Percentiles rank a stretch among this genome's conserved stretches.
Conservation (phyloP, 2,113 vertebrate genomes). For the Phodopus roborovskii region DNA sequence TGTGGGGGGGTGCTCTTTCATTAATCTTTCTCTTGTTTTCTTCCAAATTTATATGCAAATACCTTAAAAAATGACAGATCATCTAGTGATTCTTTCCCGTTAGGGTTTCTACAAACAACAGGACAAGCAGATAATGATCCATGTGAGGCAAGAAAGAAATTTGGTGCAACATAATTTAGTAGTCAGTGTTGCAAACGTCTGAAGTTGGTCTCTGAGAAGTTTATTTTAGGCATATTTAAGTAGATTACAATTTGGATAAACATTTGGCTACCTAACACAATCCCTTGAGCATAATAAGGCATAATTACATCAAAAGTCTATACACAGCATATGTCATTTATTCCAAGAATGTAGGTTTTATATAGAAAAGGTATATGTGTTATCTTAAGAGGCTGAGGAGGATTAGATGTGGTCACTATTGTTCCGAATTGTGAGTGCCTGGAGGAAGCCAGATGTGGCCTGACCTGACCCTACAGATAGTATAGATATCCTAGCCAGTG, state of each 20-base stretch:
- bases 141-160: not conserved
- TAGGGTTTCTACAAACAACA: not conserved
- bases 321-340: not conserved
- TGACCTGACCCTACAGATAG: not conserved
- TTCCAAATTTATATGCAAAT: not conserved
- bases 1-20: too few relatives aligned
- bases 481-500: not conserved
- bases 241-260: not conserved
- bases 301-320: not conserved
- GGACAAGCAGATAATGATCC: not conserved
- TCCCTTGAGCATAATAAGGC: not conserved
- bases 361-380: not conserved
- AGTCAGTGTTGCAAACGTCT: not conserved
- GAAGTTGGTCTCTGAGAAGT: not conserved
- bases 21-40: not conserved
- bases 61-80: not conserved
- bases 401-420: not conserved
- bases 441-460: not conserved
- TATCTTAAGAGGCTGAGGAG: not conserved
- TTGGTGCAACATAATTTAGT: not conserved
- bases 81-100: not conserved
- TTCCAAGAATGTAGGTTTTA: not conserved
- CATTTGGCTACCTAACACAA: not conserved
- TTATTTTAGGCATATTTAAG: not conserved
- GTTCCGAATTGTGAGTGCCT: not conserved